A percentile compares a stretch with the other conserved stretches of the same genome.
phyloP scores from a whole-genome alignment of 2,888 invertebrate species.

The Mythimna loreyi region DNA sequence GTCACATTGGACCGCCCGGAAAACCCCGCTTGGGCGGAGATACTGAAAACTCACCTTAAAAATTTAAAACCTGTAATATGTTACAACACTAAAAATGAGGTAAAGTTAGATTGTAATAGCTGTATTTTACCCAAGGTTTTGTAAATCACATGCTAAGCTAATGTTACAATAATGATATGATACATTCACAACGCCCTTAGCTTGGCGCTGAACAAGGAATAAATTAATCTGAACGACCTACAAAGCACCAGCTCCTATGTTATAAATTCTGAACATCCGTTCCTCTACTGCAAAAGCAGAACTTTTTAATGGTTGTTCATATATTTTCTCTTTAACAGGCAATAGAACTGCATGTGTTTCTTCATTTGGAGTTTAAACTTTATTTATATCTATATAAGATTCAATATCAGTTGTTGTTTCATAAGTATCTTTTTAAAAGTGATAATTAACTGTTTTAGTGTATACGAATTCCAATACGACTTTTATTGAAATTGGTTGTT shows the following conservation, averaged over 20 bases:
- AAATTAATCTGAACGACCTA: constrained; percentile 49
- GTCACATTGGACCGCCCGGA: no score
- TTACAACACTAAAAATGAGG: no score
- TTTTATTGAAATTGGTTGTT: constrained; percentile 53
- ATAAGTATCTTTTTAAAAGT: constrained; percentile 35
- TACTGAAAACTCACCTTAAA: no score
- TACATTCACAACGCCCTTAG: constrained; percentile 1
- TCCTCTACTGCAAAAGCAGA: constrained; percentile 60
- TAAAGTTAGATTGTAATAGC: no score
- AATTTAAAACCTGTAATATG: no score
- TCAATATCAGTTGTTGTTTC: constrained; percentile 1
- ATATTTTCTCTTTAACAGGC: constrained; percentile 61
- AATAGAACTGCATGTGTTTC: constrained; percentile 1
- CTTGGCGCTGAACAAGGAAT: constrained; percentile 28
- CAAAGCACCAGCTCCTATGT: constrained; percentile 41
- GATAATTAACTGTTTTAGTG: constrained; percentile 52
- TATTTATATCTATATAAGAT: background rate
- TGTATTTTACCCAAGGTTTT: background rate
- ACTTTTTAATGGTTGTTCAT: constrained; percentile 67
- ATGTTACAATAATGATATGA: background rate
- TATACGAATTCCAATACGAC: constrained; percentile 37
- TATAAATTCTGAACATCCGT: constrained; percentile 63
- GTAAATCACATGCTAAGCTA: background rate
- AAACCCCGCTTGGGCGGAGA: no score
- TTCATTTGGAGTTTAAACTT: constrained; percentile 23